Evolutionary conservation across 2,888 invertebrate genomes (phyloP), one percentile per base, ranked within the genome.

Genomic region (Harpalus rubripes): DNA sequence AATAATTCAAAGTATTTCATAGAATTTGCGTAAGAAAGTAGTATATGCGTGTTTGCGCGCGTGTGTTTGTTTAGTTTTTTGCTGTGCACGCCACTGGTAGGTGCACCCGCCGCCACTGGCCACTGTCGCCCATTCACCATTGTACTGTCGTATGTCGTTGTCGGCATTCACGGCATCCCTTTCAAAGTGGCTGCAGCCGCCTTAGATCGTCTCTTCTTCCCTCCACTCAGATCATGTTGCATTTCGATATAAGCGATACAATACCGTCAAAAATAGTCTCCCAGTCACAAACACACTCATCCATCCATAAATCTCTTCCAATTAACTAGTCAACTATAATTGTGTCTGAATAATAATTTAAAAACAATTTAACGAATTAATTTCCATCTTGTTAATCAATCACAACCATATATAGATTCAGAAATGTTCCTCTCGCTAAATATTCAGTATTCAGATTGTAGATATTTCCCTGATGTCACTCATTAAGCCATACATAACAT

Each of bases 151-250:
- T 52, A 84, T 81, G 85, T 80, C 81, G 84, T 22, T 22, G 22
- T 76, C 84, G 86, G 85, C 81, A 85, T 85, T 72, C 68, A 41
- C 78, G 84, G 86, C 72, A 84, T 86, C 86, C 80, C 86, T 86
- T 86, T 86, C 76, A 81, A 63, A 84, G 74, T 81, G 65, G 41
- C 84, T 74, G 26, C 61, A 80, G 82, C 85, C 82, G 79, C 82
- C 81, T 82, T 32, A 12, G 72, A 80, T 84, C 68, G 41, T 85
- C 72, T 72, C 59, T 68, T 80, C 79, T 63, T 68, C 81, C 65
- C 80, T 63, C 18, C 18, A 52, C n/a, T 59, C 7, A 41, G 61
- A 80, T 80, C 80, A 26, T 72, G 59, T 82, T 72, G 82, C 83
- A 76, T 83, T 76, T 83, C 61, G 76, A 76, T 83, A 83, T 61